Evolutionary conservation across 2,888 invertebrate species (phyloP).

Genomic region (Dione juno): DNA sequence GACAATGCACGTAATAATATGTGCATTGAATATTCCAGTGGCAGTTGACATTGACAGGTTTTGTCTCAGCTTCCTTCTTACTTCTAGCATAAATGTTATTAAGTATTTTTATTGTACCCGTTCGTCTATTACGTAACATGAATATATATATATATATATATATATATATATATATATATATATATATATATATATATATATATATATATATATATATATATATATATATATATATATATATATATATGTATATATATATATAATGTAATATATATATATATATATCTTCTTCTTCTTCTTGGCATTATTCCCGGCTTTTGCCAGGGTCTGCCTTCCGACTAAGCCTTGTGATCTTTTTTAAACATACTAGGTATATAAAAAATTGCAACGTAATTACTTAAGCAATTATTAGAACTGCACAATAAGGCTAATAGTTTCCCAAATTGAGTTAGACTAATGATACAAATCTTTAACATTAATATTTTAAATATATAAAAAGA

Average conservation of each 20-base stretch:
- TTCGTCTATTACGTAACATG: not conserved
- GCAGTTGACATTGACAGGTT: constrained; percentile 69
- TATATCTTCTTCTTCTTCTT: too few relatives aligned
- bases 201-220: too few relatives aligned
- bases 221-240: too few relatives aligned
- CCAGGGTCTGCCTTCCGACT: too few relatives aligned
- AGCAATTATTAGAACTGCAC: not conserved
- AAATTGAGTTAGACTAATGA: constrained; percentile 48
- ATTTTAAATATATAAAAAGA: not conserved
- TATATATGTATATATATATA: too few relatives aligned
- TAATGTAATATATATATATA: too few relatives aligned
- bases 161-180: too few relatives aligned
- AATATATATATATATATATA: too few relatives aligned
- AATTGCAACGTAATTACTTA: constrained; percentile 2
- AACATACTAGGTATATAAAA: not conserved
- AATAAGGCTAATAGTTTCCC: constrained; percentile 33
- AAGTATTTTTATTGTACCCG: not conserved
- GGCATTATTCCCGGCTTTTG: too few relatives aligned
- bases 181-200: too few relatives aligned
- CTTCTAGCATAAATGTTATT: not conserved
- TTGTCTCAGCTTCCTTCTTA: constrained; percentile 64
- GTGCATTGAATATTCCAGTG: constrained; percentile 53
- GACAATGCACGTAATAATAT: constrained; percentile 58
- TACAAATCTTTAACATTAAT: constrained; percentile 53
- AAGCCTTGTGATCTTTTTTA: too few relatives aligned